phyloP scores from a whole-genome alignment of 2,888 invertebrate species.

The Standfussiana lucernea region DNA sequence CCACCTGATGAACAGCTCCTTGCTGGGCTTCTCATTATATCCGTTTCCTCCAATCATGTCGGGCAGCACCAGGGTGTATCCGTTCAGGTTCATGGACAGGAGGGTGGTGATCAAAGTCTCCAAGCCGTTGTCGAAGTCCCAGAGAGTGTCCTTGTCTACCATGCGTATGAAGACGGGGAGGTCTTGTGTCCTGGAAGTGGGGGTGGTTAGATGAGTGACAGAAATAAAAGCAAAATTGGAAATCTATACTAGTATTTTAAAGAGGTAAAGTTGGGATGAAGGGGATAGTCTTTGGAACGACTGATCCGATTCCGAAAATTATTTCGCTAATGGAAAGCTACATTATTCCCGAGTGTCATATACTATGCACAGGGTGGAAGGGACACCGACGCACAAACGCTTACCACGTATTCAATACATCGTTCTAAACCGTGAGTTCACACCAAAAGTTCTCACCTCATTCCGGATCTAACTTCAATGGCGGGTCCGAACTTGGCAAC shows the following conservation, averaged over 20 bases:
- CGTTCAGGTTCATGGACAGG: slow-evolving; percentile 91
- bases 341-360: not conserved
- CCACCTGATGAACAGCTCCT: slow-evolving; percentile 94
- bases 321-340: not conserved
- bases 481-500: slow-evolving; percentile 91
- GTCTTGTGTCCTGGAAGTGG: slow-evolving; percentile 91
- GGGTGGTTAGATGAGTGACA: not conserved
- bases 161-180: slow-evolving; percentile 94
- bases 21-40: slow-evolving; percentile 89
- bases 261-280: not conserved
- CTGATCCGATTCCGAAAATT: not conserved
- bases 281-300: not conserved
- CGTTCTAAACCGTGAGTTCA: too few relatives aligned
- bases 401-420: too few relatives aligned
- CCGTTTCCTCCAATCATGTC: slow-evolving; percentile 95
- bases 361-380: too few relatives aligned
- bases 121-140: slow-evolving; percentile 93
- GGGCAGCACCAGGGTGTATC: slow-evolving; percentile 93
- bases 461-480: slow-evolving; percentile 94
- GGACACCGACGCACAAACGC: too few relatives aligned
- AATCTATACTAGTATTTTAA: not conserved
- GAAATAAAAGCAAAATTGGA: not conserved
- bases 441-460: slow-evolving; percentile 82
- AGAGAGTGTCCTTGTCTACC: slow-evolving; percentile 94
- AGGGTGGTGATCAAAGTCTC: slow-evolving; percentile 93